Evolutionary conservation across 92 coral and sea anemone genomes (phyloP), one percentile per base, ranked within the genome.

Genomic region (Plumapathes pennacea): DNA sequence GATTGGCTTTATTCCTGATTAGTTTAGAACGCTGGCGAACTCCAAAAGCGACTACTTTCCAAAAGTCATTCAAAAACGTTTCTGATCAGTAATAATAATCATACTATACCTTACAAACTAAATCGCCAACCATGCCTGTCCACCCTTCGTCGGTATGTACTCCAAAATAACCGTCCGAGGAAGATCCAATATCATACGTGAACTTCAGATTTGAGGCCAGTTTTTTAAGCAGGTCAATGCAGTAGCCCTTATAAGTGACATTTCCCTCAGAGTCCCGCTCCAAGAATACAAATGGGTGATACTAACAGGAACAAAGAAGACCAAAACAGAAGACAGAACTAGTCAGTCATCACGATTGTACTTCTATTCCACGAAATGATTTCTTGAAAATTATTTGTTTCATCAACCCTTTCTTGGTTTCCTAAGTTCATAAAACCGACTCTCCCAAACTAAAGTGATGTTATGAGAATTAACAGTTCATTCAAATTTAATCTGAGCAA

Each of bases 221-320:
- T 22, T 58, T 57, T 25, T 69, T 48, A 13, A 89, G 15, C 58
- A 89, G 41, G 34, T 89, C 96, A 3, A 89, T 39, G 47, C 78
- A 67, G 46, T 68, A 84, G 4, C 96, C 96, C 30, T 69, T 77
- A 21, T 38, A 67, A 4, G 30, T 32, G 17, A 37, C 45, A 22
- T 39, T 43, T 15, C 89, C 85, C 8, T 44, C 36, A 14, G 52
- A 5, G 47, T 69, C 53, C n/a, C 25, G n/a, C 31, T 47, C 33
- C 8, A 10, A 17, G 28, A 46, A 70, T 6, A 71, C 62, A 21
- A 78, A 78, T 0, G 85, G 85, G 3, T 67, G 60, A 2, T 60
- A 50, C 67, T 78, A 34, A 8, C 40, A 34, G 9, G 8, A 34
- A n/a, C 9, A 34, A 34, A 34, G 40, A n/a, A 34, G n/a, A 34